Conservation (phyloP, 2,888 invertebrate genomes). For the Dusona sp. region DNA sequence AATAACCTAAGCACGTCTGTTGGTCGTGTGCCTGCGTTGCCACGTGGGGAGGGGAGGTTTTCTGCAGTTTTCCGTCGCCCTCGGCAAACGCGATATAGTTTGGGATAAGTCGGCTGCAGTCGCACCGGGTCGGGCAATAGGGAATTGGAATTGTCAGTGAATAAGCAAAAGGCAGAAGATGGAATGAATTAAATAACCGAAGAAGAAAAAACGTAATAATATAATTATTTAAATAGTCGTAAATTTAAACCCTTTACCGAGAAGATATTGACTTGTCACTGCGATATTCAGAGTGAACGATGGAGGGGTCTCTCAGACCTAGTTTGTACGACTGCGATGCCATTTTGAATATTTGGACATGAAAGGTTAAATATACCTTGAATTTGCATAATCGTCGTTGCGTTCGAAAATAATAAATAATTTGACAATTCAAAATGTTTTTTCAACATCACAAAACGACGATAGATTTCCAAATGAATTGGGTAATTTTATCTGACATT, state of each 20-base stretch:
- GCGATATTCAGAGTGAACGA: too few relatives aligned
- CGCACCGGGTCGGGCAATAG: too few relatives aligned
- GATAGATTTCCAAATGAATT: not conserved
- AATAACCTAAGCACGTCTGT: too few relatives aligned
- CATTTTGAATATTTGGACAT: not conserved
- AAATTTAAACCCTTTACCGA: not conserved
- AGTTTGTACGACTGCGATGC: not conserved
- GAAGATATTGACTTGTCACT: not conserved
- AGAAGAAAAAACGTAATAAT: not conserved
- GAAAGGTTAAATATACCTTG: not conserved
- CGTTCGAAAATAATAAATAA: not conserved
- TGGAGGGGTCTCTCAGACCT: not conserved
- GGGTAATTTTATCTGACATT: not conserved
- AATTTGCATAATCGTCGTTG: not conserved
- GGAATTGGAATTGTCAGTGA: too few relatives aligned
- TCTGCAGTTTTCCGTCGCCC: too few relatives aligned
- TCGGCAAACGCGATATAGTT: too few relatives aligned
- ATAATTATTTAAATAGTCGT: not conserved
- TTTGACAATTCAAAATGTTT: not conserved
- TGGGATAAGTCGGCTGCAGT: too few relatives aligned
- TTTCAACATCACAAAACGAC: not conserved
- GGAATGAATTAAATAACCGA: too few relatives aligned
- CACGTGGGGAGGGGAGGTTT: too few relatives aligned
- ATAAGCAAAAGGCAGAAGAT: too few relatives aligned
- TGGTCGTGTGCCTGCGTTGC: too few relatives aligned